Base-by-base conservation (phyloP, 1,140 invertebrate species). In the Cyrtorhinus lividipennis region DNA sequence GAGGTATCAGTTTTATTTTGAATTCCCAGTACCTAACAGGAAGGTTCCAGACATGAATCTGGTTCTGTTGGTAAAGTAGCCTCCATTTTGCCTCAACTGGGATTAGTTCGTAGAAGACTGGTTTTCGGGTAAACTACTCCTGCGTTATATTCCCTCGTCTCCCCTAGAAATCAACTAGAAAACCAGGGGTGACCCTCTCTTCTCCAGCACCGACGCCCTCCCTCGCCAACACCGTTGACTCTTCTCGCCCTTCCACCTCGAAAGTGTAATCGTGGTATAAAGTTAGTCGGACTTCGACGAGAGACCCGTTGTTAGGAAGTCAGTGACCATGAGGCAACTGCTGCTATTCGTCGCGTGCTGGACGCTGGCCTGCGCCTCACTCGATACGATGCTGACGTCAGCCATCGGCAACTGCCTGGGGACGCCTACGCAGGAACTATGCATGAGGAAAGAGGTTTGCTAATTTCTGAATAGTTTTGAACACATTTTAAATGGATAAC, bases 341-440 rank as follows among this genome's bases (percentile, higher is more conserved):
- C 48, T 53, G 12, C 10, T 53, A 13, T 20, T 53, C 5, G 5
- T 53, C 12, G 48, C 48, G 12, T 53, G 48, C 48, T 10, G 48
- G 48, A 53, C 12, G 10, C 20, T 53, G n/a, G 60, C 60, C 13
- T 13, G n/a, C 27, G 38, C 60, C 30, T 46, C 60, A 44, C 22
- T 53, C 13, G 46, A 46, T 10, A 20, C 60, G n/a, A 25, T 46
- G 27, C 44, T 62, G n/a, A 27, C 58, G n/a, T 13, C 58, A 8
- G 24, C 60, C 60, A 62, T 46, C 44, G 60, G 27, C 23, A 67
- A 82, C 46, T 80, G 80, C 46, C 79, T 83, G 64, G 75, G 73
- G 62, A 76, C 78, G 56, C 76, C 79, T 63, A 73, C 74, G 45
- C 12, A 45, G 15, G 60, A 53, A 18, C 13, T 30, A n/a, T 59